Percentiles rank a stretch among this genome's conserved stretches.
Conservation (phyloP, 2,888 invertebrate species). For the Clitarchus hookeri region DNA sequence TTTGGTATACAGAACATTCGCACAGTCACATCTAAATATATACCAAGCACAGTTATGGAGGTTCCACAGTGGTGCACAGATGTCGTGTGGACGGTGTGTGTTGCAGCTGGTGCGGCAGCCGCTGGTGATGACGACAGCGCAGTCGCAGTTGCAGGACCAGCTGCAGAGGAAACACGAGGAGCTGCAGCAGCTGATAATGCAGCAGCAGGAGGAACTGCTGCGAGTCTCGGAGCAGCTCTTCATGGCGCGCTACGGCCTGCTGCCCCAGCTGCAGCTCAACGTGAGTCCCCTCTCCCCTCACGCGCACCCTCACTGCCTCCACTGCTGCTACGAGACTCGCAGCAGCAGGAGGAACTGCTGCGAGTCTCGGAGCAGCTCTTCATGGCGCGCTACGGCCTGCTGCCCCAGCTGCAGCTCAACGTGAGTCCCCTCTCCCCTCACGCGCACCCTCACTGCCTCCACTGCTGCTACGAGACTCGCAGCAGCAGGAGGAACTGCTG, state of each 20-base stretch:
- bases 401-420: slow-evolving; percentile 52
- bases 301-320: too few relatives aligned
- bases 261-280: slow-evolving; percentile 52
- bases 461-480: slow-evolving; percentile 80
- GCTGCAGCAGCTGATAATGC: slow-evolving; percentile 79
- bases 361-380: slow-evolving; percentile 85
- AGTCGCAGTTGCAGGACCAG: slow-evolving; percentile 69
- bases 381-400: slow-evolving; percentile 77
- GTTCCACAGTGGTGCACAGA: too few relatives aligned
- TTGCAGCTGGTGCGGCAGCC: slow-evolving; percentile 32
- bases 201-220: slow-evolving; percentile 84
- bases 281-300: slow-evolving; percentile 17
- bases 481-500: slow-evolving; percentile 84
- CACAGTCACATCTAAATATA: too few relatives aligned
- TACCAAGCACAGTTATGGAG: too few relatives aligned
- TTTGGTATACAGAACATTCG: too few relatives aligned
- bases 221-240: slow-evolving; percentile 85
- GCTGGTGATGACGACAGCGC: slow-evolving; percentile 40
- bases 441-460: too few relatives aligned
- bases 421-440: slow-evolving; percentile 25
- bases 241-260: slow-evolving; percentile 77
- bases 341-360: slow-evolving; percentile 84
- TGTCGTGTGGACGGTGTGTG: too few relatives aligned
- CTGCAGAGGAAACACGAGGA: slow-evolving; percentile 83
- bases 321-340: slow-evolving; percentile 80